phyloP scores from a whole-genome alignment of 2,888 invertebrate genomes.

The Hetaerina titia region DNA sequence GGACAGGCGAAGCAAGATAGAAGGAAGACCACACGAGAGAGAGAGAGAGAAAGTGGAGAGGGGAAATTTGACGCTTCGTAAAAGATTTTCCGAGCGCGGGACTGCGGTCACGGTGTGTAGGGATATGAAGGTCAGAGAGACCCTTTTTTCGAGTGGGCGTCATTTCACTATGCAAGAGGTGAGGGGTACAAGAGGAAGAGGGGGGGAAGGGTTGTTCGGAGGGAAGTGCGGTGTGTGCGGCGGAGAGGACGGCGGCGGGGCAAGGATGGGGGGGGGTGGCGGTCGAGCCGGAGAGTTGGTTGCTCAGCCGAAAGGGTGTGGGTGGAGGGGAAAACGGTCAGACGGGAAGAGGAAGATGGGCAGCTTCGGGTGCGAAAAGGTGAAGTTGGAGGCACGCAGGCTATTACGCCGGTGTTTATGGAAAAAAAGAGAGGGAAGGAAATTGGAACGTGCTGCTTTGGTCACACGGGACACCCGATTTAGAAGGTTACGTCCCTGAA shows the following conservation, averaged over 20 bases:
- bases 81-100: conserved; percentile 10
- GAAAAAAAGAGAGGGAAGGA: background rate
- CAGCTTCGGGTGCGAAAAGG: conserved; percentile 21
- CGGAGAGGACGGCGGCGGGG: background rate
- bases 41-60: background rate
- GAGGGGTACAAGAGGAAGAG: background rate
- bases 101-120: conserved; percentile 45
- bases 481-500: conserved; percentile 38
- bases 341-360: background rate
- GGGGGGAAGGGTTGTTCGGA: background rate
- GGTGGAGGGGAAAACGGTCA: background rate
- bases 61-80: background rate
- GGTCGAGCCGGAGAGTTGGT: background rate
- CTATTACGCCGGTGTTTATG: conserved; percentile 35
- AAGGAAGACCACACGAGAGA: background rate
- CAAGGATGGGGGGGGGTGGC: background rate
- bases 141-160: conserved; percentile 8
- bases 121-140: conserved; percentile 32
- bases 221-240: background rate
- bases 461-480: background rate
- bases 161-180: background rate
- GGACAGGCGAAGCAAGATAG: background rate
- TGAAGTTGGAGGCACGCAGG: conserved; percentile 21
- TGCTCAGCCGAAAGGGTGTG: background rate
- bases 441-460: background rate